phyloP scores from a whole-genome alignment of 2,113 vertebrate genomes.

The Oriolus oriolus region DNA sequence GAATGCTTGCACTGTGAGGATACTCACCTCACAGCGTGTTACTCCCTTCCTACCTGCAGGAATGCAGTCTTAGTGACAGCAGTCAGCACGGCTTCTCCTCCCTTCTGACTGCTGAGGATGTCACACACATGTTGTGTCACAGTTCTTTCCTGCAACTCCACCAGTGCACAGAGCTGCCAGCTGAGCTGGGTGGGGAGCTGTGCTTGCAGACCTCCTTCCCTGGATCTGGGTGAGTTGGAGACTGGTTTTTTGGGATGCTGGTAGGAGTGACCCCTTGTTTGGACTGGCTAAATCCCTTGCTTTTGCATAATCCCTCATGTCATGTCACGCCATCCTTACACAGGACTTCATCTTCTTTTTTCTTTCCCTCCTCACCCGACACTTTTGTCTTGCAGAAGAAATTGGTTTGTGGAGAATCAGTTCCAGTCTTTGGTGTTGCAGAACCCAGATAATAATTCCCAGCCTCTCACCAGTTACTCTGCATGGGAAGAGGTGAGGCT shows the following conservation, averaged over 20 bases:
- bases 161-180: not conserved
- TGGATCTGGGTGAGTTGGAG: constrained; percentile 6
- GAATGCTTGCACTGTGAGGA: not conserved
- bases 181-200: not conserved
- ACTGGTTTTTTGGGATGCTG: not conserved
- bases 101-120: not conserved
- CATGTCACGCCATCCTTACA: not conserved
- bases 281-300: not conserved
- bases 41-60: not conserved
- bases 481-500: not conserved
- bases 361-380: not conserved
- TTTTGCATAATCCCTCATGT: not conserved
- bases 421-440: not conserved
- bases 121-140: not conserved
- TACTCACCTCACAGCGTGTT: not conserved
- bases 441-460: not conserved
- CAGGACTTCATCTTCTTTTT: not conserved
- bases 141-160: not conserved
- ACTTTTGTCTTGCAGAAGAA: not conserved
- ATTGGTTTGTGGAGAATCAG: not conserved
- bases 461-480: not conserved
- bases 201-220: not conserved
- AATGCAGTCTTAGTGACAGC: constrained; percentile 7
- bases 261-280: not conserved
- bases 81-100: constrained; percentile 16